Evolutionary conservation across 2,888 invertebrate genomes (phyloP), one percentile per base, ranked within the genome.

Genomic region (Blastobasis adustella): DNA sequence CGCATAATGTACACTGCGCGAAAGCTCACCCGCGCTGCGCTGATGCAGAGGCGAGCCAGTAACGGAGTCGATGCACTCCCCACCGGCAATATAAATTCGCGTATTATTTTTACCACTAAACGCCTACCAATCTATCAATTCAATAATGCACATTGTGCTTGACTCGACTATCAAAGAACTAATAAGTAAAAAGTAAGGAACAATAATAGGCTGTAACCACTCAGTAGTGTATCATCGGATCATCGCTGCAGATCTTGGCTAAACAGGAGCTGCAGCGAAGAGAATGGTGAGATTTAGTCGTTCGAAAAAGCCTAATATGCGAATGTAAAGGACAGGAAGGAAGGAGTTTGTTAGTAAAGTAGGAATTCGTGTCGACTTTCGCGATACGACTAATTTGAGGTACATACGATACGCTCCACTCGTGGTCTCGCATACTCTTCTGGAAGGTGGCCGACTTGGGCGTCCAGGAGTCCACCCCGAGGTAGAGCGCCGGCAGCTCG

Each of bases 401-500:
- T 88, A 89, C 89, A 81, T 89, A 89, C 89, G 89, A 89, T 74
- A 89, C 86, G 76, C 89, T 89, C 89, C 89, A 89, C 76, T 89
- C 89, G 81, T 89, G 89, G 60, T 89, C 89, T 57, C 85, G 86
- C 85, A 89, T 88, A 65, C 82, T 89, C 80, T 87, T 88, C 82
- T 87, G 88, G 78, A 89, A 89, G 57, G 86, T 82, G 66, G 83
- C 82, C 23, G 89, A 94, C 87, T 94, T 94, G 73, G 93, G 93
- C 72, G 93, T 93, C 94, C 94, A 94, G 67, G 93, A 92, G 65
- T 87, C 88, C 74, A 93, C 91, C 54, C 93, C 92, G 66, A 93
- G 90, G 81, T 93, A 93, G 58, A 93, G 90, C 61, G 93, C 91
- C 50, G 93, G 93, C 76, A 92, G 88, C 71, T 91, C 90, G 47